Base-by-base conservation (phyloP, 2,113 vertebrate species). In the Pao palembangensis region DNA sequence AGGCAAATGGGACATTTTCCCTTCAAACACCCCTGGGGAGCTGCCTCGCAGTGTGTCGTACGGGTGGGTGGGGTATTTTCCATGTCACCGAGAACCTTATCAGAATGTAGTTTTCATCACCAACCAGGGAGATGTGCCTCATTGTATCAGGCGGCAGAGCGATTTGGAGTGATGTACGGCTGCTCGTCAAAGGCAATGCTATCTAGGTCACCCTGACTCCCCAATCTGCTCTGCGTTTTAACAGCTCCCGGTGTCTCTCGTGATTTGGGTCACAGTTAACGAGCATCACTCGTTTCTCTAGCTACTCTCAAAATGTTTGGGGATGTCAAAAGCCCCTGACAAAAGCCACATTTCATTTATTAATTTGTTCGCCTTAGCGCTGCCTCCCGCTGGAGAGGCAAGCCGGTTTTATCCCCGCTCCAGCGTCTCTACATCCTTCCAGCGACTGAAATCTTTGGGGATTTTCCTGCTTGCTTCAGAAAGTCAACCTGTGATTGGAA, bases 241-340 rank as follows among this genome's bases (percentile, higher is more conserved):
- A 88, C 86, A 90, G 89, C 88, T 91, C 87, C 83, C 71, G 79
- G 85, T 75, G 75, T 87, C 87, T 87, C 86, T 70, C 83, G 84
- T 91, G 89, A 91, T 91, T 78, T 84, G 90, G 90, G 91, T 92
- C 91, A 92, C 68, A 34, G 10, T 79, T 87, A 87, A 91, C 81
- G 88, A 91, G 87, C 62, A 60, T 81, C 50, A 61, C 46, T 34
- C 44, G 48, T 80, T 77, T 81, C 79, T 69, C 75, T 71, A 62
- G 71, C 67, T 79, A 42, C 76, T 70, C 66, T 62, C 53, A 18
- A 77, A 16, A 65, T 67, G 44, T 65, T 71, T 16, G 65, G 42
- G 56, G 67, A 77, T 64, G 72, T 73, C 71, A 72, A 79, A 83
- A 71, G 69, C 63, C 64, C 69, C 60, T 48, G 55, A 81, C 76